Percentiles rank a stretch among this genome's conserved stretches.
Evolutionary conservation across 2,888 invertebrate genomes (phyloP).

Genomic region (Phytoseiulus persimilis): DNA sequence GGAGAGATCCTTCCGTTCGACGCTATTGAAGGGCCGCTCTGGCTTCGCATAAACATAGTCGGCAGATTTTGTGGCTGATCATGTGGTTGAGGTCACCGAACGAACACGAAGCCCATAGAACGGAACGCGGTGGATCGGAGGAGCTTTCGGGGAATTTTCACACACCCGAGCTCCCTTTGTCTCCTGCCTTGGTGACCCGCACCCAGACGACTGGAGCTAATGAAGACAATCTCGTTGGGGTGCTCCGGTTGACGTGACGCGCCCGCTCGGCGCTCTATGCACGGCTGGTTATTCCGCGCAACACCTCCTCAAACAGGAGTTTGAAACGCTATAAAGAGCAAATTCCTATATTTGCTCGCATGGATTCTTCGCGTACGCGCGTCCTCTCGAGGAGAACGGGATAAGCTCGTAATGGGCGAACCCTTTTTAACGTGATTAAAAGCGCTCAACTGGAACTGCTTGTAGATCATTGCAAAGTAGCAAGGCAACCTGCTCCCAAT

Average conservation of each 20-base stretch:
- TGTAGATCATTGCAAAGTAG: constrained; percentile 36
- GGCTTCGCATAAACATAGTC: neutral
- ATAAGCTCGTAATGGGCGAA: constrained; percentile 7
- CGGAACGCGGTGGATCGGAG: neutral
- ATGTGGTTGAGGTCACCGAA: neutral
- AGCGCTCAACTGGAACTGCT: constrained; percentile 26
- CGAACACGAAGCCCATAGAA: neutral
- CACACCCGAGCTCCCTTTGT: no score
- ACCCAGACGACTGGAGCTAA: neutral
- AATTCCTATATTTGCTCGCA: neutral
- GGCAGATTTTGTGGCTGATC: neutral
- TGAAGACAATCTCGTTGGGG: neutral
- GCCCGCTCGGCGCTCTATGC: constrained; percentile 5
- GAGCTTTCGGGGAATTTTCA: no score
- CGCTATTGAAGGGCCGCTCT: neutral
- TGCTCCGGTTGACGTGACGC: neutral
- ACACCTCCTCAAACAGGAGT: constrained; percentile 11
- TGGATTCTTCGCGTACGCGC: neutral
- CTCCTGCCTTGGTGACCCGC: neutral
- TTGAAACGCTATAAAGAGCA: neutral
- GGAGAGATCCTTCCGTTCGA: neutral
- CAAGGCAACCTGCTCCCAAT: neutral
- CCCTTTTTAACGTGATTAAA: constrained; percentile 39
- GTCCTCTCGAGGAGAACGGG: neutral
- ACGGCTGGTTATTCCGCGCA: constrained; percentile 37